Evolutionary conservation across 2,797 vertebrate genomes (phyloP), one percentile per base, ranked within the genome.

Genomic region (Coluber constrictor): DNA sequence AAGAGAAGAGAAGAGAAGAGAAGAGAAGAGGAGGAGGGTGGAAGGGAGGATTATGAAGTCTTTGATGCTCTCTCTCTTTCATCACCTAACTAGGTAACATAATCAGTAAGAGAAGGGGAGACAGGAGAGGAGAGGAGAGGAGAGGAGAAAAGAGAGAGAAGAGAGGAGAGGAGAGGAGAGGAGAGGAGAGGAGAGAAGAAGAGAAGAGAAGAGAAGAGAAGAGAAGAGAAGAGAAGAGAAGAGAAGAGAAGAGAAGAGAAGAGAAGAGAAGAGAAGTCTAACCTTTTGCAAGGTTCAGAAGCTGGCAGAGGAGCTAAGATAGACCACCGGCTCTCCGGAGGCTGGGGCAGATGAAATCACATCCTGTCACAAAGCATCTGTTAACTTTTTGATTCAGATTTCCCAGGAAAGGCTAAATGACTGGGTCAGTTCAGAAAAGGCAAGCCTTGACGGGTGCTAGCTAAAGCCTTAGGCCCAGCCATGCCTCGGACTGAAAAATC

Each of bases 321-420:
- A 20, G 91, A 89, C 90, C 94, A 94, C 0, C 25, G 93, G 94
- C 43, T 70, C 27, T 13, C n/a, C 32, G 91, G 0, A 37, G 91
- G 94, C 4, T 13, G 12, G 94, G 94, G 93, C 27, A 60, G 89
- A 93, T 57, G 94, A 79, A 95, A 93, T 94, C 91, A 93, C 86
- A 0, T 95, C 96, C 95, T 98, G 98, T 98, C 97, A 97, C 96
- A 96, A 97, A 90, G 95, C 96, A 97, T 97, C 98, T 97, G 97
- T 96, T 98, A 97, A 98, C 97, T 97, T 97, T 97, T 98, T 97
- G 86, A 93, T 97, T 96, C 97, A 97, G 93, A 95, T 95, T 96
- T 95, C 96, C 93, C 94, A 87, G 97, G 94, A 97, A 97, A 96
- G 97, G 96, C 97, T 91, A 92, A 96, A 94, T 91, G 95, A 93